Evolutionary conservation across 2,888 invertebrate genomes (phyloP).

Genomic region (Drosophila cyrtoloma): DNA sequence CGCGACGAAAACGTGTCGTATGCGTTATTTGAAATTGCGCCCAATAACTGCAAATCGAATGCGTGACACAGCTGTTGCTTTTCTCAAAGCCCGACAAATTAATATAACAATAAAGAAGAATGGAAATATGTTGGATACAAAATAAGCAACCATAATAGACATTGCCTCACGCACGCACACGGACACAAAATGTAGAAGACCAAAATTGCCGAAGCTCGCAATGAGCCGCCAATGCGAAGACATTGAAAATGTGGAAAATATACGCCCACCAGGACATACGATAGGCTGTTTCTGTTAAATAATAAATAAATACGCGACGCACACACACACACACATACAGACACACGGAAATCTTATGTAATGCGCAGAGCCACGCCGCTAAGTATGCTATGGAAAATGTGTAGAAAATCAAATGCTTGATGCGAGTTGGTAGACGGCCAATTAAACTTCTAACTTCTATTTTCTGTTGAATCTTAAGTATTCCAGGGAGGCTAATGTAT

Average conservation of each 20-base stretch:
- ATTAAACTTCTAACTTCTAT: constrained; percentile 9
- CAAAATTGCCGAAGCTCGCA: constrained; percentile 43
- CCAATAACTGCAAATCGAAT: constrained; percentile 52
- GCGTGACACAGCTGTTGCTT: constrained; percentile 56
- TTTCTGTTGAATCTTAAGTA: constrained; percentile 5
- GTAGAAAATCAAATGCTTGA: constrained; percentile 16
- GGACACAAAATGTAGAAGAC: constrained; percentile 7
- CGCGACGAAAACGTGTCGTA: constrained; percentile 24
- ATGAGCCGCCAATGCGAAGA: constrained; percentile 63
- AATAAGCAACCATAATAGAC: constrained; percentile 15
- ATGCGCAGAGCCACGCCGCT: constrained; percentile 39
- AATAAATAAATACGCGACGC: constrained; percentile 64
- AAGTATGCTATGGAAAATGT: constrained; percentile 39
- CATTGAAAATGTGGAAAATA: constrained; percentile 60
- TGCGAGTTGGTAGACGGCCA: constrained; percentile 10
- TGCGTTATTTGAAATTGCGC: constrained; percentile 27
- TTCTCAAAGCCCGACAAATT: constrained; percentile 44
- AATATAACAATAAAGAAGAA: constrained; percentile 27
- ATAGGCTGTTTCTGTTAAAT: constrained; percentile 71
- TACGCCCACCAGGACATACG: constrained; percentile 63
- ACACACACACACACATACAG: constrained; percentile 24
- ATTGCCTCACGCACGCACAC: constrained; percentile 21
- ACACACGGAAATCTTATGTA: constrained; percentile 27
- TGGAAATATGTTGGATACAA: constrained; percentile 18
- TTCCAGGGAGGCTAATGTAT: neutral